Conservation (phyloP, 92 coral and sea anemone species). For the Heliopora coerulea region DNA sequence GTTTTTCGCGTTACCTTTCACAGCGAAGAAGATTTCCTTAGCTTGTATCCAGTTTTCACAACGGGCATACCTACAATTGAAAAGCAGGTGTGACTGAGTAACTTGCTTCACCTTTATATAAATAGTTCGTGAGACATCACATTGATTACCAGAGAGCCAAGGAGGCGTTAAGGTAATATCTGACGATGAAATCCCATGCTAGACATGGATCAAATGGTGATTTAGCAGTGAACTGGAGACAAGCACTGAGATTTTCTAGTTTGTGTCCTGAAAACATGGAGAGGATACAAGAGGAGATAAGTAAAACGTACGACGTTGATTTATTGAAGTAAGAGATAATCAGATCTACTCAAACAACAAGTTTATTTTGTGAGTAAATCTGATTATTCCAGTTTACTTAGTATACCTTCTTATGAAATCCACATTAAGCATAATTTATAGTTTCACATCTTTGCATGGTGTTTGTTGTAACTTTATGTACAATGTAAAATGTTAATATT, state of each 20-base stretch:
- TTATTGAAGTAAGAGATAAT: too few species aligned
- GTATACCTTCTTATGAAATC: too few species aligned
- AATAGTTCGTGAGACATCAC: neutral
- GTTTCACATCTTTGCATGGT: too few species aligned
- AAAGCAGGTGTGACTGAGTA: neutral
- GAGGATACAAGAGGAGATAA: slow-evolving; percentile 1
- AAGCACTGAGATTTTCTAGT: slow-evolving; percentile 61
- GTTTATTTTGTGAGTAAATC: too few species aligned
- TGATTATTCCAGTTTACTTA: too few species aligned
- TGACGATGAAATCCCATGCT: slow-evolving; percentile 68
- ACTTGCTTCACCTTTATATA: neutral
- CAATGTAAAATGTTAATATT: too few species aligned
- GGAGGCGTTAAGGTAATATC: slow-evolving; percentile 78
- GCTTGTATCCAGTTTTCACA: slow-evolving; percentile 76
- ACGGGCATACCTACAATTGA: slow-evolving; percentile 75
- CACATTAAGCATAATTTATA: too few species aligned
- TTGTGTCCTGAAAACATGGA: slow-evolving; percentile 58
- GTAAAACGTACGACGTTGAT: too few species aligned
- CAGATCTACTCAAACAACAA: too few species aligned
- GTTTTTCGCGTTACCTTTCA: slow-evolving; percentile 60
- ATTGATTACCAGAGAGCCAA: slow-evolving; percentile 76
- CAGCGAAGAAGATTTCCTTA: slow-evolving; percentile 44
- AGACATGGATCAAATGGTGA: slow-evolving; percentile 76
- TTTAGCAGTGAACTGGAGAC: slow-evolving; percentile 65
- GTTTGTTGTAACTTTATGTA: too few species aligned